Conservation (phyloP, 2,797 vertebrate species). For the Dendrocincla fuliginosa region DNA sequence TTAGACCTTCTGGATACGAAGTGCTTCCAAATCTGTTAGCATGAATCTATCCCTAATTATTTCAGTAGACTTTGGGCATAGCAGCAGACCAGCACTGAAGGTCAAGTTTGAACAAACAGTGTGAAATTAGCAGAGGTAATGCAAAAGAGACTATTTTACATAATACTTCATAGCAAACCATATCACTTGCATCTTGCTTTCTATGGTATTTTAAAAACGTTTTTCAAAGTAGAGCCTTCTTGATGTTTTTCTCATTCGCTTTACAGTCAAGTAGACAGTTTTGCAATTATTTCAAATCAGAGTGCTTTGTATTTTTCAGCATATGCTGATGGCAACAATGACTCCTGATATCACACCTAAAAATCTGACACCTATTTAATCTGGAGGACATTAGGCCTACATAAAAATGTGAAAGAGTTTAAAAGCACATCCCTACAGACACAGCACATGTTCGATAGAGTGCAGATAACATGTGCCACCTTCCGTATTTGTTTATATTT, state of each 20-base stretch:
- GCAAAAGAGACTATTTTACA: background rate
- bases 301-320: slow-evolving; percentile 9
- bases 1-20: background rate
- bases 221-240: background rate
- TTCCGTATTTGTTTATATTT: background rate
- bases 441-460: background rate
- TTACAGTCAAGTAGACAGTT: background rate
- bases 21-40: background rate
- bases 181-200: background rate
- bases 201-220: background rate
- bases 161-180: background rate
- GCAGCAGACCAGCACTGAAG: background rate
- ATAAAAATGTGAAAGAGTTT: slow-evolving; percentile 35
- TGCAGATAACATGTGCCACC: rapidly evolving
- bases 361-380: slow-evolving; percentile 17
- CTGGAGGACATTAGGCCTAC: background rate
- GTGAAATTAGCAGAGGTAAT: background rate
- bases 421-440: slow-evolving; percentile 11
- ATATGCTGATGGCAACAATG: background rate
- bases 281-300: slow-evolving; percentile 38
- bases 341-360: slow-evolving; percentile 2
- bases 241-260: background rate
- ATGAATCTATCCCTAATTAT: background rate
- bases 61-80: background rate
- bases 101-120: background rate